Evolutionary conservation across 1,140 invertebrate genomes (phyloP), one percentile per base, ranked within the genome.

Genomic region (Ooceraea biroi): DNA sequence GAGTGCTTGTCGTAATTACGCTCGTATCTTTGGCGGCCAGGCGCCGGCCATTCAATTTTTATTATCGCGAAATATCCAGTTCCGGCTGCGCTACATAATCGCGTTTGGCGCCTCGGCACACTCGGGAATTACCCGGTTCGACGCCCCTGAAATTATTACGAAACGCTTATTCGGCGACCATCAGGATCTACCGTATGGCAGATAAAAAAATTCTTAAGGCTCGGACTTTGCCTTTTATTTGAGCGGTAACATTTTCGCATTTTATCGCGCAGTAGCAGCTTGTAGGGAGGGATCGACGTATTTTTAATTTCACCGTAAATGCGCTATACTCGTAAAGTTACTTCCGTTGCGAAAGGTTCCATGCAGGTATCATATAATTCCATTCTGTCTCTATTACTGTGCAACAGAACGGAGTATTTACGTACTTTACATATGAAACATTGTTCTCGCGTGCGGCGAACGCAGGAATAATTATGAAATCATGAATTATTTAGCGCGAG

Each of bases 101-200:
- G 88, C 85, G 77, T 89, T 89, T 89, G 66, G 86, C 82, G 88
- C 87, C 77, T 84, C 84, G 85, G 10, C 55, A 85, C 87, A 83
- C 82, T 87, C 82, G 82, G 77, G 86, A 89, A 89, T 89, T 89
- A 89, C 61, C 77, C 73, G 85, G 76, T 86, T 87, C 80, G 66
- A 27, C 85, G 85, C 72, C 88, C 83, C 82, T 89, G 72, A 89
- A 86, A 89, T 89, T 74, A 85, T 85, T 83, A 87, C 68, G 77
- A 87, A 89, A 86, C 85, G 71, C 27, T 84, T 85, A 63, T 72
- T 85, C 60, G 30, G 61, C 50, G 50, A 30, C 61, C 60, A 71
- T 80, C 76, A 69, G 65, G 36, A 69, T 69, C 76, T 57, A 80
- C 65, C 36, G 76, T 36, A 36, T 66, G 36, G 36, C 65, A 69